Percentiles rank a stretch among this genome's conserved stretches.
Conservation (phyloP, 2,888 invertebrate genomes). For the Megalurothrips usitatus region DNA sequence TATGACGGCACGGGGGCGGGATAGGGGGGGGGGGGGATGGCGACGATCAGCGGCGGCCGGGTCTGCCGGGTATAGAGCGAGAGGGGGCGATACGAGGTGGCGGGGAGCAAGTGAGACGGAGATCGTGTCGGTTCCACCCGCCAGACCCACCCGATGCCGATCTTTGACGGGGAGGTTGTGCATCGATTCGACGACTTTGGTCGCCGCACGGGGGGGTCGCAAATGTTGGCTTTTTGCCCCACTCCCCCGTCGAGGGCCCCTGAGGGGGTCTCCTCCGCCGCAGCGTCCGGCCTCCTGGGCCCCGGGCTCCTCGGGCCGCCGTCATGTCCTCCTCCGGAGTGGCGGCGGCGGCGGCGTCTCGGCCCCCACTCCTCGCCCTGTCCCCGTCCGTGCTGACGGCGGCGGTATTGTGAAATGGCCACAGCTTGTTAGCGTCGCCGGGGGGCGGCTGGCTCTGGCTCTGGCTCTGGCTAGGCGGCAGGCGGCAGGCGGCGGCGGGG, state of each 20-base stretch:
- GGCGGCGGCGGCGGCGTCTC: too few relatives aligned
- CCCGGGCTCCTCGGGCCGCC: not conserved
- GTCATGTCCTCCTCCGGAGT: too few relatives aligned
- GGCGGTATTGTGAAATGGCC: too few relatives aligned
- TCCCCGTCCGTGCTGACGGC: too few relatives aligned
- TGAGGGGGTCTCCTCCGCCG: not conserved
- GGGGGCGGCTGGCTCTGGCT: not conserved
- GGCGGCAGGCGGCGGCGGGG: not conserved
- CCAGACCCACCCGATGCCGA: too few relatives aligned
- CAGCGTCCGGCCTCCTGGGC: not conserved
- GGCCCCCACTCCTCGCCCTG: too few relatives aligned
- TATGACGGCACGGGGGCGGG: not conserved
- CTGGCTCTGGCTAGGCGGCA: not conserved
- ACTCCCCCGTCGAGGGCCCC: not conserved
- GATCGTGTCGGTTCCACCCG: not conserved
- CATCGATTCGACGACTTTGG: too few relatives aligned
- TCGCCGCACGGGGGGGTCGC: not conserved
- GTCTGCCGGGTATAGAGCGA: not conserved
- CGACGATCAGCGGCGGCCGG: not conserved
- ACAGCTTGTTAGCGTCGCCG: too few relatives aligned
- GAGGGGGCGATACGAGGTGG: not conserved
- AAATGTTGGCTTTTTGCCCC: not conserved
- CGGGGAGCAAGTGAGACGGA: not conserved
- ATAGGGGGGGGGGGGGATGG: not conserved
- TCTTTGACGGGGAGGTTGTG: not conserved